Percentiles rank a stretch among this genome's conserved stretches.
Evolutionary conservation across 2,797 vertebrate species (phyloP).

Genomic region (Lindbergichthys nudifrons): DNA sequence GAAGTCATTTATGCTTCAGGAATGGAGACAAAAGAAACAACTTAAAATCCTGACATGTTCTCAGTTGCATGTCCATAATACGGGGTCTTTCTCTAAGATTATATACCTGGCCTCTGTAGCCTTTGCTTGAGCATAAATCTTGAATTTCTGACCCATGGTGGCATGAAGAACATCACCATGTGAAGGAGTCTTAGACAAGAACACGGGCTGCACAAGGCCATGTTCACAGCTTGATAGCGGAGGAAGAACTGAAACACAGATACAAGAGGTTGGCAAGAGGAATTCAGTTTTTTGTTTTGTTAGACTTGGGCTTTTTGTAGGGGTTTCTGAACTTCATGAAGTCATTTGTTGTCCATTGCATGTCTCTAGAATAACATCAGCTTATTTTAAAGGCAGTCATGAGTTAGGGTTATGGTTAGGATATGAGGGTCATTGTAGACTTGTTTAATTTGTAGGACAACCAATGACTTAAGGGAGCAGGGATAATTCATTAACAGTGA

Average conservation of each 20-base stretch:
- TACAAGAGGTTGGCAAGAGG: neutral
- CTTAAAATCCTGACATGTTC: neutral
- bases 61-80: neutral
- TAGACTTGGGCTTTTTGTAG: no score
- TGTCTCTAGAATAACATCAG: neutral
- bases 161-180: slow-evolving; percentile 62
- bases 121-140: slow-evolving; percentile 63
- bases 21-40: neutral
- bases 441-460: neutral
- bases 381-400: neutral
- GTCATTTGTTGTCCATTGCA: no score
- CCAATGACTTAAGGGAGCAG: no score
- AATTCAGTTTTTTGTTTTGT: neutral
- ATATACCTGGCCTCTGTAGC: slow-evolving; percentile 62
- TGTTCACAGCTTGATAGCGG: slow-evolving; percentile 65
- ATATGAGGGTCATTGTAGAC: neutral
- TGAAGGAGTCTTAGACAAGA: slow-evolving; percentile 68
- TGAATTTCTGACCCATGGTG: slow-evolving; percentile 57
- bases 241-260: slow-evolving; percentile 74
- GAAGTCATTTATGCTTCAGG: slow-evolving; percentile 72
- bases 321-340: neutral
- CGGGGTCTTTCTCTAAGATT: neutral
- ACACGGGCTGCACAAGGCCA: slow-evolving; percentile 65
- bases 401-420: no score
- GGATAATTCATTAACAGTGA: no score